These are phyloP conservation scores for Percina caprodes DNA, from an alignment of 2,113 vertebrate species.

Conservation along the genomic window DNA sequence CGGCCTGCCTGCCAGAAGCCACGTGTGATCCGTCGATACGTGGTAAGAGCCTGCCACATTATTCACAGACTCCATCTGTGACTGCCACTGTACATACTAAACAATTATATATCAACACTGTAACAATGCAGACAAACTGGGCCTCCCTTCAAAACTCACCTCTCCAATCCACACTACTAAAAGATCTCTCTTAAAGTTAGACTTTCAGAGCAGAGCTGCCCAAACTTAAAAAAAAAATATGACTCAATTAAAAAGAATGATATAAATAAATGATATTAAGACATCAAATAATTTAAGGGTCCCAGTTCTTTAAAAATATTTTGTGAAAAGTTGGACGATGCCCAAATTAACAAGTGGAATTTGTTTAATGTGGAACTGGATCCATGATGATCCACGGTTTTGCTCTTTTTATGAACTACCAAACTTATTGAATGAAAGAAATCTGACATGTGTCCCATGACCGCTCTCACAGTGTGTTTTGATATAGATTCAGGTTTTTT, in stretches of 20 bases:
- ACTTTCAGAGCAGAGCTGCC: background rate
- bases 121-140: background rate
- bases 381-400: background rate
- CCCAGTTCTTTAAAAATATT: background rate
- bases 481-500: background rate
- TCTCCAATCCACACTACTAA: background rate
- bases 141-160: background rate
- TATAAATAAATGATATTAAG: background rate
- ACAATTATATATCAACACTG: background rate
- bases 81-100: background rate
- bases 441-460: background rate
- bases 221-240: too few species aligned
- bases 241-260: too few species aligned
- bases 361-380: background rate
- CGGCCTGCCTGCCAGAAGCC: slow-evolving; percentile 68
- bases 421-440: background rate
- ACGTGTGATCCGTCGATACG: slow-evolving; percentile 34
- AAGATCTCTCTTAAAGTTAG: background rate
- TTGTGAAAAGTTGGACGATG: background rate
- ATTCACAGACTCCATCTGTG: background rate
- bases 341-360: background rate
- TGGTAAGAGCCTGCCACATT: slow-evolving; percentile 60
- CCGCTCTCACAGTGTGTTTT: too few species aligned
- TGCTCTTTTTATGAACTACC: background rate
- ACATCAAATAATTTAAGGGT: background rate